Evolutionary conservation across 1,140 invertebrate genomes (phyloP).

Genomic region (Drosophila ogumai): DNA sequence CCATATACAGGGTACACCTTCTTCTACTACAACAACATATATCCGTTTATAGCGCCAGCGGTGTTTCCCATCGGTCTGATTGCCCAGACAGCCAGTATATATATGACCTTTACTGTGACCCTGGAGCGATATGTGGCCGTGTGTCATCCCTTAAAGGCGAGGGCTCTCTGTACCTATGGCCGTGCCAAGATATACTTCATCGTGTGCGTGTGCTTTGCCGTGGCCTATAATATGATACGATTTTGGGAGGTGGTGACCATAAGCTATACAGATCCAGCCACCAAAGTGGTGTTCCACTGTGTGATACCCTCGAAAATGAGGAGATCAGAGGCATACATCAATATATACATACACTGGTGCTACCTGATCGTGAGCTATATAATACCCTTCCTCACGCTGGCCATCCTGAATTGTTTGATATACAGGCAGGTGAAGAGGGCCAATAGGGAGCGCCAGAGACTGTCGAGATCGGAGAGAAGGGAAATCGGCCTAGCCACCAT

Average conservation of each 20-base stretch:
- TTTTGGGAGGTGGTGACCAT: conserved; percentile 88
- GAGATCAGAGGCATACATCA: conserved; percentile 90
- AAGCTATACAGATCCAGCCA: conserved; percentile 47
- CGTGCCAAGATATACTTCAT: conserved; percentile 94
- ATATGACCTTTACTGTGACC: conserved; percentile 97
- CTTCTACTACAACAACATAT: conserved; percentile 92
- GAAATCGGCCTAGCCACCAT: conserved; percentile 97
- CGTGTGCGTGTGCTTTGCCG: conserved; percentile 92
- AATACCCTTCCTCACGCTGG: conserved; percentile 93
- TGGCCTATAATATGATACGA: conserved; percentile 94
- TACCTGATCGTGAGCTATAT: conserved; percentile 97
- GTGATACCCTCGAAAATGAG: conserved; percentile 90
- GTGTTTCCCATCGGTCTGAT: conserved; percentile 95
- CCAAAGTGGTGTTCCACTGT: conserved; percentile 87
- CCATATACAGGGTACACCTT: conserved; percentile 91
- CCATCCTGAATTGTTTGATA: conserved; percentile 95
- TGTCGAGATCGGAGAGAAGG: conserved; percentile 92
- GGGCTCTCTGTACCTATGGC: conserved; percentile 95
- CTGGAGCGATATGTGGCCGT: conserved; percentile 98
- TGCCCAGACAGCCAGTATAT: conserved; percentile 96
- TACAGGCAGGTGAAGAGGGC: conserved; percentile 94
- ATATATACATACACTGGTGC: conserved; percentile 96
- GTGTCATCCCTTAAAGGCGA: conserved; percentile 95
- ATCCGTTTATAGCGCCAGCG: conserved; percentile 92
- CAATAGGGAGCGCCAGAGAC: conserved; percentile 91